phyloP scores from a whole-genome alignment of 2,113 vertebrate genomes.

The Odontesthes bonariensis region DNA sequence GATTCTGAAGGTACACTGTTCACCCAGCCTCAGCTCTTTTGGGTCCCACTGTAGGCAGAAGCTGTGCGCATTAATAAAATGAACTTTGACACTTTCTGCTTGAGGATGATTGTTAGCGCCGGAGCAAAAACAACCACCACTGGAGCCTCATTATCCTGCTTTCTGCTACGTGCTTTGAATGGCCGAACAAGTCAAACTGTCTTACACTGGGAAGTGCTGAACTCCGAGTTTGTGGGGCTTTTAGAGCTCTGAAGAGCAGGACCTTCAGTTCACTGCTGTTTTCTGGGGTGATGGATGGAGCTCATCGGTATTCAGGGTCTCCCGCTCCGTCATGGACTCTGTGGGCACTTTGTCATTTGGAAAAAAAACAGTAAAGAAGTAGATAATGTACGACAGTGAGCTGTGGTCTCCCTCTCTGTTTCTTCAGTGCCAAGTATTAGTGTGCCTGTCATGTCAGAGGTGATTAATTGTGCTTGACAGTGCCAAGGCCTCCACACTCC shows the following conservation, averaged over 20 bases:
- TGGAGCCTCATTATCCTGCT: slow-evolving; percentile 60
- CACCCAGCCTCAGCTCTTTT: not conserved
- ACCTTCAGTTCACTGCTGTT: slow-evolving; percentile 54
- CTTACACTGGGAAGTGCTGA: slow-evolving; percentile 23
- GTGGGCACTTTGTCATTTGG: slow-evolving; percentile 46
- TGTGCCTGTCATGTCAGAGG: slow-evolving; percentile 34
- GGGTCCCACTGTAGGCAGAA: slow-evolving; percentile 2
- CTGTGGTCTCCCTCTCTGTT: slow-evolving; percentile 33
- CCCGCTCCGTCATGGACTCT: slow-evolving; percentile 2
- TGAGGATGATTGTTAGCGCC: slow-evolving; percentile 45
- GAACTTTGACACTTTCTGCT: slow-evolving; percentile 38
- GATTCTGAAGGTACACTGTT: not conserved
- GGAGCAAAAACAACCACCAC: slow-evolving; percentile 41
- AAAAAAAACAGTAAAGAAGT: slow-evolving; percentile 20
- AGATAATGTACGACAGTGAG: slow-evolving; percentile 56
- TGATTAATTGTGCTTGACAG: slow-evolving; percentile 54
- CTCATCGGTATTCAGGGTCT: slow-evolving; percentile 70
- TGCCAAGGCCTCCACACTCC: slow-evolving; percentile 30
- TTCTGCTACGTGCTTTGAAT: slow-evolving; percentile 33
- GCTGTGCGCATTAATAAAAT: slow-evolving; percentile 25
- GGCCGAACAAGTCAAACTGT: not conserved
- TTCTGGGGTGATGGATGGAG: slow-evolving; percentile 71
- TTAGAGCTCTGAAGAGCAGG: slow-evolving; percentile 43
- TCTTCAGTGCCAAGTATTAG: slow-evolving; percentile 31
- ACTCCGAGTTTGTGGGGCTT: slow-evolving; percentile 44